Conservation (phyloP, 1,140 invertebrate species). For the Brachionus calyciflorus region DNA sequence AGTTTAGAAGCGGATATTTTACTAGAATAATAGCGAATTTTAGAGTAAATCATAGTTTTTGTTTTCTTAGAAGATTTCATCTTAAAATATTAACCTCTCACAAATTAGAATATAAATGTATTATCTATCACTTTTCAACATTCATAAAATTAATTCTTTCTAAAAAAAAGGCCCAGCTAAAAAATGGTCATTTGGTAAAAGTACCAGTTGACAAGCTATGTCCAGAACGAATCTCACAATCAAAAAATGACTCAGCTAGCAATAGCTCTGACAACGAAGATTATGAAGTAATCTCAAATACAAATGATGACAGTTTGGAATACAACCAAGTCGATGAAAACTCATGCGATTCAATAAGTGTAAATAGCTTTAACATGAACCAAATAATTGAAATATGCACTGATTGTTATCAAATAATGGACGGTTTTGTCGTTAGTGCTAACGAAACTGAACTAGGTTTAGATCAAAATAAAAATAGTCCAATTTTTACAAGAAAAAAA, state of each 20-base stretch:
- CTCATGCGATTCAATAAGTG: slow-evolving; percentile 7
- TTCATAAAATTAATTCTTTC: neutral
- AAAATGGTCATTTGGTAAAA: slow-evolving; percentile 20
- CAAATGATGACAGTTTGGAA: neutral
- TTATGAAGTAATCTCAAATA: slow-evolving; percentile 17
- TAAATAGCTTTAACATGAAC: neutral
- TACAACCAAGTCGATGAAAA: neutral
- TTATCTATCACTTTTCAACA: no score
- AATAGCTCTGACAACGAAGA: slow-evolving; percentile 38
- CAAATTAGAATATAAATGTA: no score
- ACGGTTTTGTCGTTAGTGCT: slow-evolving; percentile 2
- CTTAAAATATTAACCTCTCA: no score
- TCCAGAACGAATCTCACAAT: neutral
- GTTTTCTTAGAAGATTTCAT: no score
- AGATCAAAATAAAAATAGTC: neutral
- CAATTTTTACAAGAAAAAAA: neutral
- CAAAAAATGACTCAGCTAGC: slow-evolving; percentile 38
- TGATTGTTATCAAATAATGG: slow-evolving; percentile 44
- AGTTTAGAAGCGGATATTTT: no score
- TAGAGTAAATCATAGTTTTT: no score
- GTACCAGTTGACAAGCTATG: neutral
- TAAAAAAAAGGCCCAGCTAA: slow-evolving; percentile 16
- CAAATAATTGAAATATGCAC: slow-evolving; percentile 11
- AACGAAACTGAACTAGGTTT: slow-evolving; percentile 3
- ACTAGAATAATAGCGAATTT: no score